Percentiles rank a stretch among this genome's conserved stretches.
Evolutionary conservation across 1,140 invertebrate genomes (phyloP).

Genomic region (Cecropterus lyciades): DNA sequence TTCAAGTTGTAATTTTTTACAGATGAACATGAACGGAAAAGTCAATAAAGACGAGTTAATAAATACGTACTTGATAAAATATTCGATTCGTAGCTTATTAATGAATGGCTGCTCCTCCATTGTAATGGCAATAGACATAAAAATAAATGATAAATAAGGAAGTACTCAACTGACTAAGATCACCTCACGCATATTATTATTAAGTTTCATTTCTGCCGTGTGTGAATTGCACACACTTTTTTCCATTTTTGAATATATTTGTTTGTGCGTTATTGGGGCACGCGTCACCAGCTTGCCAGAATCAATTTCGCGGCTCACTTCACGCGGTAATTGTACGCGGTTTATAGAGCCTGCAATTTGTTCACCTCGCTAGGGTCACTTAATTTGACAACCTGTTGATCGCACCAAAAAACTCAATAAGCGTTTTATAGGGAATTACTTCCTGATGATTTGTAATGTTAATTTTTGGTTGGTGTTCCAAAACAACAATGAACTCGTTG

Average conservation of each 20-base stretch:
- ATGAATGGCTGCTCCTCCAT: too few species aligned
- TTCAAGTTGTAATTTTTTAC: too few species aligned
- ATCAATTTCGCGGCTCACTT: conserved; percentile 66
- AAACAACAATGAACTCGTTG: not conserved
- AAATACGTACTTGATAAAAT: too few species aligned
- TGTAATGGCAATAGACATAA: too few species aligned
- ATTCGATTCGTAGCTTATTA: too few species aligned
- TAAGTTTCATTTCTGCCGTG: too few species aligned
- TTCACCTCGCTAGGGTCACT: conserved; percentile 44
- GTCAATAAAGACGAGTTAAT: too few species aligned
- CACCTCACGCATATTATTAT: too few species aligned
- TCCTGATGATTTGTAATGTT: conserved; percentile 2
- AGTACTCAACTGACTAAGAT: too few species aligned
- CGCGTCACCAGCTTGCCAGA: conserved; percentile 15
- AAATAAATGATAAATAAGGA: too few species aligned
- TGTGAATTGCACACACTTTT: too few species aligned
- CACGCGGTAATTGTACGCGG: conserved; percentile 58
- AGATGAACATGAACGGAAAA: too few species aligned
- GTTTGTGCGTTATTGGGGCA: not conserved
- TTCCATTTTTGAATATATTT: not conserved
- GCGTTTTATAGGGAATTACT: conserved; percentile 11
- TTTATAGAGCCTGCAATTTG: conserved; percentile 54
- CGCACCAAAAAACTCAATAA: conserved; percentile 21
- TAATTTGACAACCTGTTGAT: conserved; percentile 45
- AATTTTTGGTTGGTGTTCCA: not conserved